Evolutionary conservation across 2,888 invertebrate genomes (phyloP).

Genomic region (Nycteola revayana): DNA sequence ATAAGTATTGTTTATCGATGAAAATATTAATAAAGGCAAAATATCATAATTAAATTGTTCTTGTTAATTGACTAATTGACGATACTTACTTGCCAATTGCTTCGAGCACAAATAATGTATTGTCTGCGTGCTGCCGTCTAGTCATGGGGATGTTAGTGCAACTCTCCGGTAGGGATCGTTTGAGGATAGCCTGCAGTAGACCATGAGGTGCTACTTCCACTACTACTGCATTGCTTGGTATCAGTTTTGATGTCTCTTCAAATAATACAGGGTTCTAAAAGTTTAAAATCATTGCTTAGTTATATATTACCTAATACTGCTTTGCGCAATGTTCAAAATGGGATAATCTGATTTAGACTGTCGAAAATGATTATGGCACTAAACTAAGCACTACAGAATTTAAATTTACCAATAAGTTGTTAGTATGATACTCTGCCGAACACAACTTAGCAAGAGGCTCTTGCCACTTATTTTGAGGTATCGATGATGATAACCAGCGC

Average conservation of each 20-base stretch:
- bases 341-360: too few species aligned
- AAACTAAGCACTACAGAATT: too few species aligned
- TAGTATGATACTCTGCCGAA: conserved; percentile 92
- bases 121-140: conserved; percentile 84
- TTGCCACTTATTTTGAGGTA: conserved; percentile 71
- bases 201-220: conserved; percentile 95
- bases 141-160: conserved; percentile 87
- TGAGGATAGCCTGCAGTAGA: conserved; percentile 85
- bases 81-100: conserved; percentile 71
- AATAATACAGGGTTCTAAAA: conserved; percentile 77
- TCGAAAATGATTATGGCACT: too few species aligned
- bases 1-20: too few species aligned
- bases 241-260: conserved; percentile 87
- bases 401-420: conserved; percentile 84
- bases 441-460: conserved; percentile 62
- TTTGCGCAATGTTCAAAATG: too few species aligned
- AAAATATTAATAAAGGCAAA: too few species aligned
- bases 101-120: conserved; percentile 74
- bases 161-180: conserved; percentile 84
- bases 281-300: too few species aligned
- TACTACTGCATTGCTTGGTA: conserved; percentile 89
- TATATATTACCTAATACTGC: too few species aligned
- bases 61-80: too few species aligned
- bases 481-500: conserved; percentile 91
- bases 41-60: too few species aligned